A percentile compares a stretch with the other conserved stretches of the same genome.
Conservation (phyloP, 2,888 invertebrate genomes). For the Tipula helvola region DNA sequence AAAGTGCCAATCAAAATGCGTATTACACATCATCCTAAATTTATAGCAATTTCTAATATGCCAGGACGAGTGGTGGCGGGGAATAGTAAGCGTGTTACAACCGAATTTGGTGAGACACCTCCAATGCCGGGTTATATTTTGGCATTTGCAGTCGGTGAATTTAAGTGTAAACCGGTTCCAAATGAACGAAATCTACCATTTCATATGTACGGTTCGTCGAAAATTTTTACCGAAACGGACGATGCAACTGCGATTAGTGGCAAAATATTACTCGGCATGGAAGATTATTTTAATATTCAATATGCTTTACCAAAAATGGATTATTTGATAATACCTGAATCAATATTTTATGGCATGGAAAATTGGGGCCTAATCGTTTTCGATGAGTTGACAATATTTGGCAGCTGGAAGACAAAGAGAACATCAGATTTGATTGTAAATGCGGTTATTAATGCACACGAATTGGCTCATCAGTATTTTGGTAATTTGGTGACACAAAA, state of each 20-base stretch:
- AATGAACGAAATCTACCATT: background rate
- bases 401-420: background rate
- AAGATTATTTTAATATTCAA: conserved; percentile 56
- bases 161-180: conserved; percentile 24
- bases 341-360: conserved; percentile 84
- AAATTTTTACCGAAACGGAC: background rate
- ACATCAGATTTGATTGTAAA: background rate
- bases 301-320: conserved; percentile 73
- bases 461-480: background rate
- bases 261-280: conserved; percentile 51
- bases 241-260: conserved; percentile 64
- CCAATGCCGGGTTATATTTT: conserved; percentile 68
- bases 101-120: conserved; percentile 35
- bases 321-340: conserved; percentile 76
- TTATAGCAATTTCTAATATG: conserved; percentile 38
- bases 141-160: conserved; percentile 61
- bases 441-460: background rate
- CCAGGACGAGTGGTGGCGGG: conserved; percentile 18
- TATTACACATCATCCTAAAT: conserved; percentile 25
- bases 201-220: background rate
- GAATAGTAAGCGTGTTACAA: conserved; percentile 18
- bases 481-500: background rate
- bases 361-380: conserved; percentile 81
- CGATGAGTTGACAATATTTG: conserved; percentile 12
- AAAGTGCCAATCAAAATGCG: conserved; percentile 47